Conservation (phyloP, 30 jellyfish, hydroid and myxozoan species). For the Nemopilema nomurai region DNA sequence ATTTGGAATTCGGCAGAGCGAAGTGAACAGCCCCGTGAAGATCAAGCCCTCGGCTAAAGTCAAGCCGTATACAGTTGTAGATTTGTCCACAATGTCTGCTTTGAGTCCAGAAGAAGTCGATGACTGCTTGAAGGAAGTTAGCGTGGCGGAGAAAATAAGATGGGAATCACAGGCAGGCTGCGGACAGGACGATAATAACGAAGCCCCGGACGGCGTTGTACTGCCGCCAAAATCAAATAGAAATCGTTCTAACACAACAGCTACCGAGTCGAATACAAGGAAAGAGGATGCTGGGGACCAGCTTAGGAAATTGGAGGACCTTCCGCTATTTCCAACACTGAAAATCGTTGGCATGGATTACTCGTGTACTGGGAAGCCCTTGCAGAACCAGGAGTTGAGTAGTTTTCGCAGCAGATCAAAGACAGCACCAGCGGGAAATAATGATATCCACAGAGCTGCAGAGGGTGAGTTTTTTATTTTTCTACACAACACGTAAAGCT, state of each 20-base stretch:
- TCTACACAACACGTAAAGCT: neutral
- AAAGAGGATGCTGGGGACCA: neutral
- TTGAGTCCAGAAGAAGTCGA: constrained; percentile 74
- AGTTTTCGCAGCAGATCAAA: constrained; percentile 39
- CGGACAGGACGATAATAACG: neutral
- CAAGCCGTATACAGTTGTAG: constrained; percentile 92
- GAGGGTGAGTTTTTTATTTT: constrained; percentile 28
- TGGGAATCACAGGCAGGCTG: neutral
- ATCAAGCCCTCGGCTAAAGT: constrained; percentile 64
- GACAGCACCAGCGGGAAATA: constrained; percentile 16
- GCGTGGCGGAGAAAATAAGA: constrained; percentile 10
- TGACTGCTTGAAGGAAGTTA: constrained; percentile 60
- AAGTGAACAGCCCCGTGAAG: constrained; percentile 4
- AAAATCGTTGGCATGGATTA: neutral
- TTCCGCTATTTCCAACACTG: neutral
- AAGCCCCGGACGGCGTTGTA: constrained; percentile 33
- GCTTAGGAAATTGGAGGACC: neutral
- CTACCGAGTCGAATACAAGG: neutral
- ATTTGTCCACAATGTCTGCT: constrained; percentile 75
- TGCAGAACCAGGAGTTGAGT: neutral
- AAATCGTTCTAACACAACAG: constrained; percentile 33
- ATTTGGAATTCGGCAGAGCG: neutral
- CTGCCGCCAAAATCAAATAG: constrained; percentile 48
- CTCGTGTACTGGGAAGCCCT: neutral
- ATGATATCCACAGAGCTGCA: neutral